Conservation (phyloP, 2,113 vertebrate species). For the Harpagus bidentatus region DNA sequence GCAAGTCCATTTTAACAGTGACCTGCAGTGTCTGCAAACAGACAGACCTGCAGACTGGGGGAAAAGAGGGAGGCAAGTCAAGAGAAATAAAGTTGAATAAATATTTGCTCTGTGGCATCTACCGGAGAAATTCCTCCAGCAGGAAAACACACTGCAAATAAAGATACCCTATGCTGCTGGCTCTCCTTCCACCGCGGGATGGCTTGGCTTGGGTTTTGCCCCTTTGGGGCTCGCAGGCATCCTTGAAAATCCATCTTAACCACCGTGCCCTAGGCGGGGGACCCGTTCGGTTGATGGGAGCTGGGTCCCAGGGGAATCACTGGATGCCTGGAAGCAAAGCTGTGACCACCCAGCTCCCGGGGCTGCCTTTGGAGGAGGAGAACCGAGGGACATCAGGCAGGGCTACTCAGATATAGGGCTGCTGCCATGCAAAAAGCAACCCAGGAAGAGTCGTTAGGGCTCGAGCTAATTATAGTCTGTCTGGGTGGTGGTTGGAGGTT, state of each 20-base stretch:
- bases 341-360: background rate
- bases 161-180: conserved; percentile 21
- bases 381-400: background rate
- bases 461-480: background rate
- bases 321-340: background rate
- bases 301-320: background rate
- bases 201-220: background rate
- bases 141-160: conserved; percentile 35
- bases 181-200: background rate
- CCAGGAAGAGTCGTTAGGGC: background rate
- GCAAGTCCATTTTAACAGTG: background rate
- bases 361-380: background rate
- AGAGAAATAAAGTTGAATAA: conserved; percentile 39
- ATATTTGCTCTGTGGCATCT: conserved; percentile 59
- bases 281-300: background rate
- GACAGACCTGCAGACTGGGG: background rate
- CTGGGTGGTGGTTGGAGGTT: background rate
- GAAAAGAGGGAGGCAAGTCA: background rate
- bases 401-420: background rate
- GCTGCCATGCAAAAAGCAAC: background rate
- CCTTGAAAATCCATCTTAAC: background rate
- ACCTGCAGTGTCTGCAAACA: conserved; percentile 13
- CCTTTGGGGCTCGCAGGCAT: background rate
- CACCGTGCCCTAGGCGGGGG: background rate
- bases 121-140: conserved; percentile 23